phyloP scores from a whole-genome alignment of 2,888 invertebrate species.

The Drosophila robusta region DNA sequence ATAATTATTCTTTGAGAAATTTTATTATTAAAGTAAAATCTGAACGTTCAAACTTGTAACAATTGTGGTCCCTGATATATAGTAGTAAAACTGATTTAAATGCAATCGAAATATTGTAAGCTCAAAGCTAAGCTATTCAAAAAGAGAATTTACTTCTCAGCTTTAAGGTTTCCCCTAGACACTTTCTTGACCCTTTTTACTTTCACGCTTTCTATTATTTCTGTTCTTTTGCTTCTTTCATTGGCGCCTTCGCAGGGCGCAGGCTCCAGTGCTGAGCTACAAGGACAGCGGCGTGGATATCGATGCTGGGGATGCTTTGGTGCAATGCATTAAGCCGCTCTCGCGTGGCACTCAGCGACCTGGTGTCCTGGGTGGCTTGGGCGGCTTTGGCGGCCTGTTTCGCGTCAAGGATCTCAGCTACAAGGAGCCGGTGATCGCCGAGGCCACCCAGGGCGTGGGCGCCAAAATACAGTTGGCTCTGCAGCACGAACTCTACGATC shows the following conservation, averaged over 20 bases:
- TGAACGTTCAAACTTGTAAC: too few relatives aligned
- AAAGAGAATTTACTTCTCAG: too few relatives aligned
- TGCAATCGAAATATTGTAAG: too few relatives aligned
- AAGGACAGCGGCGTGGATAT: constrained; percentile 97
- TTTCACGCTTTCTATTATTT: too few relatives aligned
- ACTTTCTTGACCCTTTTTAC: neutral
- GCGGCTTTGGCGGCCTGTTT: constrained; percentile 97
- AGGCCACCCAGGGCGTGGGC: constrained; percentile 98
- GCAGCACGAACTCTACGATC: constrained; percentile 90
- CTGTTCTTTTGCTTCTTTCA: neutral
- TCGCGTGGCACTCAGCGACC: constrained; percentile 91
- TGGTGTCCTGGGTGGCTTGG: constrained; percentile 93
- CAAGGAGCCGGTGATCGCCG: constrained; percentile 94
- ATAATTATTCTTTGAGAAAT: too few relatives aligned
- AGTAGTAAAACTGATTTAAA: too few relatives aligned
- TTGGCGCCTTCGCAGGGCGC: constrained; percentile 2
- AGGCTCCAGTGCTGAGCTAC: constrained; percentile 89
- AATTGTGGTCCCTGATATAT: too few relatives aligned
- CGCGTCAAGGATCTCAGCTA: constrained; percentile 90
- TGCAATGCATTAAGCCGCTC: constrained; percentile 92
- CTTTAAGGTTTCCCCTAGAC: neutral
- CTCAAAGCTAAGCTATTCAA: too few relatives aligned
- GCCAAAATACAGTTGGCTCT: constrained; percentile 97
- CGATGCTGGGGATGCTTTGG: constrained; percentile 94
- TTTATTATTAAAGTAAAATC: too few relatives aligned